phyloP scores from a whole-genome alignment of 2,797 vertebrate species.

The Vultur gryphus region DNA sequence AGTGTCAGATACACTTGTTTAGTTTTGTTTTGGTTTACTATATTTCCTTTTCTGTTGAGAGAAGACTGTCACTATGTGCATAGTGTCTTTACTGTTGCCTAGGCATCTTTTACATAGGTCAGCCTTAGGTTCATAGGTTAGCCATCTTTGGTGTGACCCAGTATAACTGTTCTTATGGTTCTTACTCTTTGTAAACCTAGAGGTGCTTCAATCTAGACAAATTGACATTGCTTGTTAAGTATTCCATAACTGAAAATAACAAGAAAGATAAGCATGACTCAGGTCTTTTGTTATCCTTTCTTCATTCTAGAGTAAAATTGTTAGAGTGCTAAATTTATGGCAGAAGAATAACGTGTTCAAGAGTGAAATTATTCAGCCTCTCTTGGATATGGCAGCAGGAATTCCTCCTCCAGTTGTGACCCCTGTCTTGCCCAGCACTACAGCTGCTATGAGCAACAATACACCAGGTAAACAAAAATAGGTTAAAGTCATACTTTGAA shows the following conservation, averaged over 20 bases:
- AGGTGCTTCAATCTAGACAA: not conserved
- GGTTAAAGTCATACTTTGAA: not conserved
- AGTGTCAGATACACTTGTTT: not conserved
- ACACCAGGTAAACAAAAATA: slow-evolving; percentile 86
- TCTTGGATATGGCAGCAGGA: slow-evolving; percentile 96
- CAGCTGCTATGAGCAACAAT: slow-evolving; percentile 88
- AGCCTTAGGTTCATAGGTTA: not conserved
- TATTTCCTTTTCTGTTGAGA: not conserved
- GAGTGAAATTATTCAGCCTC: slow-evolving; percentile 98
- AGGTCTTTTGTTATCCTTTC: not conserved
- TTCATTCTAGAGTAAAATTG: slow-evolving; percentile 93
- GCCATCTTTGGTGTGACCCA: not conserved
- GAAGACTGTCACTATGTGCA: not conserved
- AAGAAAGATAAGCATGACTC: not conserved
- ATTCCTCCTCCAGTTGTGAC: slow-evolving; percentile 91
- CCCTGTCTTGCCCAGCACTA: slow-evolving; percentile 86
- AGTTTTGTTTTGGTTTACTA: not conserved
- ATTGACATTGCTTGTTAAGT: not conserved
- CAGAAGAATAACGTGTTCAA: slow-evolving; percentile 99
- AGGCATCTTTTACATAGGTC: not conserved
- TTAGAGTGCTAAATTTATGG: slow-evolving; percentile 97
- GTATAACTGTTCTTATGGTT: not conserved
- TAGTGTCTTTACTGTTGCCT: not conserved
- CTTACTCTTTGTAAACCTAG: not conserved
- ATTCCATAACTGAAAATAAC: not conserved